Evolutionary conservation across 1,140 invertebrate genomes (phyloP), one percentile per base, ranked within the genome.

Genomic region (Melitaea cinxia): DNA sequence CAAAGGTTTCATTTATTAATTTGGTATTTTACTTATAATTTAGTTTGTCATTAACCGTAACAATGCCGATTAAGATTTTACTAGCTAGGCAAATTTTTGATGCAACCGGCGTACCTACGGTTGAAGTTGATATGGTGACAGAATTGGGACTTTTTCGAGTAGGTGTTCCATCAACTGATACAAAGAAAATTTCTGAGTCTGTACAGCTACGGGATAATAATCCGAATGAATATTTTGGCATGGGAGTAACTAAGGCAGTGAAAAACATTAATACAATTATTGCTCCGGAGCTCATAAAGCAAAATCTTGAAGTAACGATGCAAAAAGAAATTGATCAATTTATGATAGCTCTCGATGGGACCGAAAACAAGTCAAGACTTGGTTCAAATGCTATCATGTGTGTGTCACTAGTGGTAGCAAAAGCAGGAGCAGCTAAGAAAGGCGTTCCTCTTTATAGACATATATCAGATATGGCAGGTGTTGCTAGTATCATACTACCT

Each of bases 321-420:
- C 98, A 99, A 92, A 94, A 93, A 35, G 96, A 89, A 74, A 96
- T 99, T 71, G 98, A 99, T 85, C 94, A 98, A 19, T 95, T 99
- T 74, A 95, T 99, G 93, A 85, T 99, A 37, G 93, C 96, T 69
- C 91, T 99, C 28, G 98, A 99, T 92, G 98, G 98, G 10, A 99
- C 98, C 33, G 96, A 98, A 69, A 99, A 98, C 83, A 99, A 99
- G 91, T 94, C 94, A 6, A 97, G 97, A 79, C 94, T 98, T 64
- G 98, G 98, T 69, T 98, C 98, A 47, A 99, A 99, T 92, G 97
- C 98, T 47, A 98, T 99, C 83, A 92, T 99, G 73, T 97, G 97
- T 47, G 96, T 99, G 4, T 99, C 98, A 10, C 91, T 99, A 73
- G 98, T 98, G 59, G 95, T 98, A 0, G 96, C 95, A 79, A 99